These are phyloP conservation scores for Drosophila helvetica DNA, from an alignment of 2,888 invertebrate species.

Conservation along the genomic window DNA sequence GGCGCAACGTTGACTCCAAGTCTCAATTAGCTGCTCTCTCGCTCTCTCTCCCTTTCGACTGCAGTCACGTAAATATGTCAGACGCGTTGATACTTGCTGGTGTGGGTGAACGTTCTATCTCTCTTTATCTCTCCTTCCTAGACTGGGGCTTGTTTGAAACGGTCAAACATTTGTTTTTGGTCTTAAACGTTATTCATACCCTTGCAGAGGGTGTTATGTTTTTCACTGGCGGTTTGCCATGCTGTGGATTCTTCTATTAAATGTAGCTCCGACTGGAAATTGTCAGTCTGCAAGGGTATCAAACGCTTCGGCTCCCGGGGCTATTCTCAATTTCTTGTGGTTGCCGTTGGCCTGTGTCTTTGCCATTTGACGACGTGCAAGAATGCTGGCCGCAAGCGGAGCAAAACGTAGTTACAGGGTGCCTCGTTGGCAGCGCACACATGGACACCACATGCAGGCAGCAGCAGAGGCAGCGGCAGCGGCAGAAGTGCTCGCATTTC, in stretches of 20 bases:
- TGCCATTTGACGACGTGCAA: constrained; percentile 70
- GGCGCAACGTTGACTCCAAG: constrained; percentile 15
- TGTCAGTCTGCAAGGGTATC: neutral
- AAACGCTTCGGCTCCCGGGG: neutral
- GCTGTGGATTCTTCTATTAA: neutral
- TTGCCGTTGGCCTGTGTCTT: constrained; percentile 31
- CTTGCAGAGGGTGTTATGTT: constrained; percentile 5
- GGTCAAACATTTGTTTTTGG: constrained; percentile 78
- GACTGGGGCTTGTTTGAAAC: constrained; percentile 50
- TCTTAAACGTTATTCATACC: constrained; percentile 45
- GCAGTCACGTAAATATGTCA: constrained; percentile 73
- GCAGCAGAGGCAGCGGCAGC: constrained; percentile 9
- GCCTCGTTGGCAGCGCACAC: constrained; percentile 20
- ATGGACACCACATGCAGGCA: constrained; percentile 37
- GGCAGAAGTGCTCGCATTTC: constrained; percentile 50
- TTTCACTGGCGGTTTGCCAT: constrained; percentile 10
- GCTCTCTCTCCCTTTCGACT: constrained; percentile 39
- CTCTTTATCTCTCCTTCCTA: constrained; percentile 24
- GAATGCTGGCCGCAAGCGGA: constrained; percentile 64
- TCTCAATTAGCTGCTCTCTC: constrained; percentile 9
- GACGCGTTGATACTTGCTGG: constrained; percentile 29
- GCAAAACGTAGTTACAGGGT: constrained; percentile 61
- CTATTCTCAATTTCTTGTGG: neutral
- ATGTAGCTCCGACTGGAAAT: neutral
- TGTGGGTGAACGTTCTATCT: constrained; percentile 59